Base-by-base conservation (phyloP, 2,797 vertebrate species). In the Hyperoplus immaculatus region DNA sequence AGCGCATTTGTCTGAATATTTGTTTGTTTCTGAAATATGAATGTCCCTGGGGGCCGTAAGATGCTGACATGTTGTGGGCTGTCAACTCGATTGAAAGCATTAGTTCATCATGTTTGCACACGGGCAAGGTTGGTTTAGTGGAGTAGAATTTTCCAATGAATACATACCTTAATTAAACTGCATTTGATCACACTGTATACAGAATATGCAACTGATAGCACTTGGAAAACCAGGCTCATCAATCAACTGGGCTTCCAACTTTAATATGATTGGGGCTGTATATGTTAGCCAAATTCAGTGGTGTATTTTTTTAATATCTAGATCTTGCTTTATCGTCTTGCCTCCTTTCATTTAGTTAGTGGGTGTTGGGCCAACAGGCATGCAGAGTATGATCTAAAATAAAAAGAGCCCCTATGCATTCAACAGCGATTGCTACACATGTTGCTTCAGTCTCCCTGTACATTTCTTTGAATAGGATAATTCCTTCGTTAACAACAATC, bases 51-150 rank as follows among this genome's bases (percentile, higher is more conserved):
- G 72, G 68, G 45, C 49, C 14, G 5, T 51, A 71, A 77, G 58
- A 83, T 66, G 62, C 65, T 70, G 74, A 69, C 74, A 78, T 61
- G 75, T 73, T 86, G 64, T 78, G 69, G 74, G 81, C 72, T 86
- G 80, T 90, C 82, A 81, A 45, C 56, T 69, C 9, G 12, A 84
- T 77, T 81, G 68, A 86, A 77, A 16, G 42, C 45, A 80, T 71
- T 71, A 74, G 74, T 82, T 83, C 60, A 77, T 80, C 77, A 69
- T 71, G 53, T 69, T 77, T 72, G 54, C 65, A 60, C 46, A 71
- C 53, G 14, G 18, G 49, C 69, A 63, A 29, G 14, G 47, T 59
- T 70, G 51, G 60, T 87, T 78, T 73, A 78, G 64, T 63, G 42
- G 53, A 45, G 61, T 50, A 65, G 47, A 43, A 55, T 73, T 77